phyloP scores from a whole-genome alignment of 92 coral and sea anemone genomes.

The Siderastrea radians region DNA sequence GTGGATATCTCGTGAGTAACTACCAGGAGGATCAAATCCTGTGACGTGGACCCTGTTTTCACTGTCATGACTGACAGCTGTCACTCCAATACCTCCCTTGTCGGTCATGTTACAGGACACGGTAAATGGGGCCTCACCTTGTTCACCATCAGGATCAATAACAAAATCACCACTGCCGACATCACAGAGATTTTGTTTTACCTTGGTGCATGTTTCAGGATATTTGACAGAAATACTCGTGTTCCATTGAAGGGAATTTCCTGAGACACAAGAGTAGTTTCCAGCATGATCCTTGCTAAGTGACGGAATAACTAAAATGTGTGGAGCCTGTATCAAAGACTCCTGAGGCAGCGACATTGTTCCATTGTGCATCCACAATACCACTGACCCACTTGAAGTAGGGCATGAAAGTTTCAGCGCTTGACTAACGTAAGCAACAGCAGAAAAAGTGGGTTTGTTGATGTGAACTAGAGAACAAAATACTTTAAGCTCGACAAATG shows the following conservation, averaged over 20 bases:
- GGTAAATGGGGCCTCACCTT: slow-evolving; percentile 24
- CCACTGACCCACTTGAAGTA: not conserved
- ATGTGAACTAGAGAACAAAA: not conserved
- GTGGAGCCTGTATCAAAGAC: not conserved
- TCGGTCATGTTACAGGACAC: slow-evolving; percentile 52
- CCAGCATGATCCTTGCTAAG: not conserved
- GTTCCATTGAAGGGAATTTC: not conserved
- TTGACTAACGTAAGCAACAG: not conserved
- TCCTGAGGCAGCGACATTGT: not conserved
- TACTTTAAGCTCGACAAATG: slow-evolving; percentile 18
- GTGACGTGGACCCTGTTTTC: slow-evolving; percentile 16
- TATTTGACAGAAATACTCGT: not conserved
- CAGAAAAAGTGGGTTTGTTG: not conserved
- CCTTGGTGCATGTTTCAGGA: slow-evolving; percentile 24
- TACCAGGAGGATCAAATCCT: not conserved
- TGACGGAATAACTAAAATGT: not conserved
- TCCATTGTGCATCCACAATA: slow-evolving; percentile 30
- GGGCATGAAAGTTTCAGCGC: slow-evolving; percentile 18
- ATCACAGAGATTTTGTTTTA: not conserved
- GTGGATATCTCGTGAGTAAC: not conserved
- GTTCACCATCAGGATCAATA: slow-evolving; percentile 38
- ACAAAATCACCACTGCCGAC: slow-evolving; percentile 32
- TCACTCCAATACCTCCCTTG: slow-evolving; percentile 37
- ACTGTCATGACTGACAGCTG: slow-evolving; percentile 61
- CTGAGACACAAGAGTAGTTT: not conserved